These are phyloP conservation scores for Furnarius figulus DNA, from an alignment of 2,113 vertebrate species.

Conservation along the genomic window DNA sequence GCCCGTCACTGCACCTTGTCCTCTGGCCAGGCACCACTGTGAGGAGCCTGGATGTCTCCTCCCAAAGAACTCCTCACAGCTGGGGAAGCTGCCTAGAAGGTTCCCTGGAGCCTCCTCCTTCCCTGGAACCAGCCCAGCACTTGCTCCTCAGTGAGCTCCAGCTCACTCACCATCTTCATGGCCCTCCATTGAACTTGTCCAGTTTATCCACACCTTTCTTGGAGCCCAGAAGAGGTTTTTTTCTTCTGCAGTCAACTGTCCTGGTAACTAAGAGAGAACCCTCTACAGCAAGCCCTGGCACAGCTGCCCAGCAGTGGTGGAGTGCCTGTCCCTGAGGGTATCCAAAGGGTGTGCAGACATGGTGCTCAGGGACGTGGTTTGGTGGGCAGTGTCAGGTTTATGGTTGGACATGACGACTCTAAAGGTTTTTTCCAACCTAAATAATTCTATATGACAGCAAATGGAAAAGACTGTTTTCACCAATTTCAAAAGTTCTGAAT, in stretches of 20 bases:
- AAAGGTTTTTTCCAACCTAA: neutral
- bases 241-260: neutral
- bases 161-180: neutral
- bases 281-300: neutral
- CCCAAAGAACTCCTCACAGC: neutral
- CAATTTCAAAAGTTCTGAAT: neutral
- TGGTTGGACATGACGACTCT: neutral
- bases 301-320: neutral
- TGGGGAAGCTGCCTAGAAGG: neutral
- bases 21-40: accelerated
- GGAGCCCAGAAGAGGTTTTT: neutral
- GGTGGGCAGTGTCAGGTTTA: neutral
- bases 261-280: neutral
- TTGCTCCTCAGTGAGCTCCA: neutral
- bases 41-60: neutral
- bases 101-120: neutral
- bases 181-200: neutral
- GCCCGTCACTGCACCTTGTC: neutral
- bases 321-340: neutral
- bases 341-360: accelerated
- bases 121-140: neutral
- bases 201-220: neutral
- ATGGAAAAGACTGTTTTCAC: neutral
- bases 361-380: neutral
- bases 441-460: neutral